Evolutionary conservation across 2,113 vertebrate species (phyloP), one percentile per base, ranked within the genome.

Genomic region (Isichthys henryi): DNA sequence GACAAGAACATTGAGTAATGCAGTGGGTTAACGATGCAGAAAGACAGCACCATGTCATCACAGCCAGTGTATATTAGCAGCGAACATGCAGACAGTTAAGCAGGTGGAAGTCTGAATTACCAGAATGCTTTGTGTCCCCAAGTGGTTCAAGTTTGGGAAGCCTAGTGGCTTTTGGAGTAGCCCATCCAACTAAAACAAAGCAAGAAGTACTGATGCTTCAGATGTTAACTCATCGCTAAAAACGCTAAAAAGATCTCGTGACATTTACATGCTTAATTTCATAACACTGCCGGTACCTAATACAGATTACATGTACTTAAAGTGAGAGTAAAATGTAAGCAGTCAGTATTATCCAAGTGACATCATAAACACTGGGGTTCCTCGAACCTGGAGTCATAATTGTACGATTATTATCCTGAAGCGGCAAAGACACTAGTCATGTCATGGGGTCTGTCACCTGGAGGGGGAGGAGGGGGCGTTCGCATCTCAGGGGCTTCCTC

Each of bases 141-240:
- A 96, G 94, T 4, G 96, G 95, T 92, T 96, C 95, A 53, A 96
- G 95, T 89, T 96, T 96, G 88, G 96, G 96, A 89, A 96, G 95
- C 90, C 96, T 93, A 93, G 95, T 95, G 89, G 92, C 93, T 94
- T 96, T 96, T 88, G 95, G 95, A 48, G 96, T 96, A 87, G 94
- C 96, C 96, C 95, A 96, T 94, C 96, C 95, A 88, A 96, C 96
- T 96, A 92, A n/a, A 93, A 92, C 89, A 87, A 88, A 88, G 27
- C 86, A 21, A 31, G 77, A 35, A 9, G 17, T 70, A 17, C 74
- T n/a, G 11, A 56, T 21, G 5, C 23, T 39, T 58, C 10, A 87
- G n/a, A 49, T 15, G 8, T 86, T 35, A 82, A 17, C 77, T 82
- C 83, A 50, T 70, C 62, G 13, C 10, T 27, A n/a, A n/a, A n/a